Percentiles rank a stretch among this genome's conserved stretches.
phyloP scores from a whole-genome alignment of 2,797 vertebrate species.

The Clarias pachynema region DNA sequence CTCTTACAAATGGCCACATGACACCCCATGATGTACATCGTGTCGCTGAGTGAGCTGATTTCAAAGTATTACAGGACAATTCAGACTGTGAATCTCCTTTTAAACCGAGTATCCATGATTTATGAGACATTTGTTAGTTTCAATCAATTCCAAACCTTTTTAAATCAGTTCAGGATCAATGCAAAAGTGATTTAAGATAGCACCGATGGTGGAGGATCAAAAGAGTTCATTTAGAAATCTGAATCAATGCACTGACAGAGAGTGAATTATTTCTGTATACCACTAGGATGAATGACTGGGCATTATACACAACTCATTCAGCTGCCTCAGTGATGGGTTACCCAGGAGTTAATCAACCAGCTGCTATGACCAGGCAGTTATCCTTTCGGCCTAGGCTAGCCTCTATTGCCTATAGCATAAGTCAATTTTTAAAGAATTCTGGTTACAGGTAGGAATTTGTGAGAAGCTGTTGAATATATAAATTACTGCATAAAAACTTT shows the following conservation, averaged over 20 bases:
- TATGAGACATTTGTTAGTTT: background rate
- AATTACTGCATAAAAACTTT: background rate
- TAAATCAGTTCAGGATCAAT: conserved; percentile 4
- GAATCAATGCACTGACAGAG: conserved; percentile 14
- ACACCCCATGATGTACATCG: background rate
- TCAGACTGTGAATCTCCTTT: background rate
- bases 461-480: background rate
- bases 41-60: background rate
- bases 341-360: conserved; percentile 38
- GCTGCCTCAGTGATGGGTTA: conserved; percentile 27
- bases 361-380: conserved; percentile 7
- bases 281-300: conserved; percentile 2
- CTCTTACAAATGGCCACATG: background rate
- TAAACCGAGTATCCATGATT: background rate
- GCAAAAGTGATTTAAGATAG: conserved; percentile 10
- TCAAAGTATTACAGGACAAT: background rate
- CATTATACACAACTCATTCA: conserved; percentile 17
- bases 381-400: background rate
- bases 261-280: conserved; percentile 14
- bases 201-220: background rate
- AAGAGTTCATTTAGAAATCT: conserved; percentile 22
- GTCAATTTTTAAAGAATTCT: background rate
- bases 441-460: background rate
- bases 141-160: conserved; percentile 17
- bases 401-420: background rate